phyloP scores from a whole-genome alignment of 2,113 vertebrate species.

The Callospermophilus lateralis region DNA sequence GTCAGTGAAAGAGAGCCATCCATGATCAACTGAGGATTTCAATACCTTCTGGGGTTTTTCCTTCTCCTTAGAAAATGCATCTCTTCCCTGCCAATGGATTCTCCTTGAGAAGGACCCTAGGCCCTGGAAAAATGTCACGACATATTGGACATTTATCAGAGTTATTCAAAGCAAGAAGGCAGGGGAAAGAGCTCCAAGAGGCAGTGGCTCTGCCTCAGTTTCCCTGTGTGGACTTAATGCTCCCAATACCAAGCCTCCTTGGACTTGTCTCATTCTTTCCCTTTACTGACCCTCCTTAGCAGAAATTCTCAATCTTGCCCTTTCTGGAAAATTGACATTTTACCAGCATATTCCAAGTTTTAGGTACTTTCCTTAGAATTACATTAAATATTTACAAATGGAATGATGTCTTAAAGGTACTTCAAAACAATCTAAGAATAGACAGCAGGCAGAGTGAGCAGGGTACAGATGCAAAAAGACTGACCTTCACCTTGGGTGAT shows the following conservation, averaged over 20 bases:
- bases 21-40: conserved; percentile 39
- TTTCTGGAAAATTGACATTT: conserved; percentile 20
- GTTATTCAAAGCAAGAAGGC: background rate
- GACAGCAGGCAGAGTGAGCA: background rate
- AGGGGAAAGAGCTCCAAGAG: background rate
- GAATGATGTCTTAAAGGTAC: background rate
- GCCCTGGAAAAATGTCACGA: background rate
- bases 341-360: background rate
- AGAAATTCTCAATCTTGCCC: background rate
- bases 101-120: background rate
- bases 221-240: background rate
- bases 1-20: conserved; percentile 67
- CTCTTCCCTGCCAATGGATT: background rate
- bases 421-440: background rate
- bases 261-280: background rate
- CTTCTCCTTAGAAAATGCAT: conserved; percentile 46
- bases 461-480: background rate
- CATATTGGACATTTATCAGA: background rate
- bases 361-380: background rate
- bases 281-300: background rate
- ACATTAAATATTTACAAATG: conserved; percentile 36
- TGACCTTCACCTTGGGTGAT: background rate
- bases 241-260: background rate
- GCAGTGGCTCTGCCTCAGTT: background rate
- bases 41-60: background rate